A percentile compares a stretch with the other conserved stretches of the same genome.
phyloP scores from a whole-genome alignment of 2,888 invertebrate species.

The Thumatha senex region DNA sequence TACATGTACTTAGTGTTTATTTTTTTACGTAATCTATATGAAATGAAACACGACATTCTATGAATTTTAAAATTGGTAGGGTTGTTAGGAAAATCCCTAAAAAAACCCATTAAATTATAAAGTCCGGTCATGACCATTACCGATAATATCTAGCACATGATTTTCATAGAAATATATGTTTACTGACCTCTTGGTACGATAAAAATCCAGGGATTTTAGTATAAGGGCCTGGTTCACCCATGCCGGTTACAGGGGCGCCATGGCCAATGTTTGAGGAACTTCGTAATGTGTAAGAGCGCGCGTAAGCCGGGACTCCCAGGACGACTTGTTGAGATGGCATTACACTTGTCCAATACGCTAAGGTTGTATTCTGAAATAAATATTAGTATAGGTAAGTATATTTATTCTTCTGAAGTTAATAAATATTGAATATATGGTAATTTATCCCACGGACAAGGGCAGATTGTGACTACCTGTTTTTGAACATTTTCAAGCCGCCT shows the following conservation, averaged over 20 bases:
- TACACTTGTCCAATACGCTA: constrained; percentile 89
- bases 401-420: not conserved
- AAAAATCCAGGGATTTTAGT: constrained; percentile 89
- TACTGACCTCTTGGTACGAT: constrained; percentile 88
- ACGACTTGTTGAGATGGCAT: constrained; percentile 86
- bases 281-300: constrained; percentile 87
- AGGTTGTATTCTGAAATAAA: constrained; percentile 83
- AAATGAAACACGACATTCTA: no score
- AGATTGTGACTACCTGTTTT: no score
- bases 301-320: constrained; percentile 90
- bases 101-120: no score
- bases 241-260: constrained; percentile 85
- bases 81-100: no score
- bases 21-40: no score
- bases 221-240: constrained; percentile 87
- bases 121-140: no score
- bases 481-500: no score
- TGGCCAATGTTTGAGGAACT: constrained; percentile 77
- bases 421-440: not conserved
- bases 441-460: no score
- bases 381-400: not conserved
- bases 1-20: no score
- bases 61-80: no score
- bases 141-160: no score
- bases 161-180: no score